These are phyloP conservation scores for Astropecten irregularis DNA, from an alignment of 53 echinoderm and acorn worm species.

Conservation along the genomic window DNA sequence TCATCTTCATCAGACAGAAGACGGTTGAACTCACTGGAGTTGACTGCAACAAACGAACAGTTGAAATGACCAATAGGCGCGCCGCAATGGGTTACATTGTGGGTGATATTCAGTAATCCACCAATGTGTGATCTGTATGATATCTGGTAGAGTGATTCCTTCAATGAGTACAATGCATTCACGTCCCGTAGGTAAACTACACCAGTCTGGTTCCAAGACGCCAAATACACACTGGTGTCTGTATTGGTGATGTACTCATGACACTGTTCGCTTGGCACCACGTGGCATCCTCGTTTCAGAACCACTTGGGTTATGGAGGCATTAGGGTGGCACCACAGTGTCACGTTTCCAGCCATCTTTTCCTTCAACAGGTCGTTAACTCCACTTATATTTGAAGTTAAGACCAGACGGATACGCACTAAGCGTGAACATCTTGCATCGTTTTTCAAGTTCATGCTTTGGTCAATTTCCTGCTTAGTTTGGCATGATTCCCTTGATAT, in stretches of 20 bases:
- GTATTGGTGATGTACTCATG: not conserved
- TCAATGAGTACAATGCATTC: constrained; percentile 1
- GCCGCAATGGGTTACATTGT: not conserved
- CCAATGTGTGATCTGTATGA: not conserved
- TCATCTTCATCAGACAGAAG: not conserved
- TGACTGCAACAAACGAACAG: constrained; percentile 14
- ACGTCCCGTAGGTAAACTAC: not conserved
- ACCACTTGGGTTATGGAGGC: not conserved
- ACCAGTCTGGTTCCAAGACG: constrained; percentile 19
- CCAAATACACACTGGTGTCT: not conserved
- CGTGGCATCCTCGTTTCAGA: constrained; percentile 19
- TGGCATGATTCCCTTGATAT: no score
- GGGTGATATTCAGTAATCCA: not conserved
- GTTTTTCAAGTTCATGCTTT: not conserved
- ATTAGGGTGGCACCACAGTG: not conserved
- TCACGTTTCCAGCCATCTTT: not conserved
- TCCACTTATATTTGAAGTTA: not conserved
- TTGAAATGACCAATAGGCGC: constrained; percentile 2
- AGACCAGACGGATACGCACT: not conserved
- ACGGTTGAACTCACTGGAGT: not conserved
- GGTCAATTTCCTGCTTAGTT: not conserved
- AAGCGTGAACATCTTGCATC: not conserved
- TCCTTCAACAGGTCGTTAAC: not conserved
- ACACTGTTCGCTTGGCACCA: no score
- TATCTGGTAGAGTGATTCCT: constrained; percentile 5